phyloP scores from a whole-genome alignment of 2,113 vertebrate genomes.

The Nicator chloris region DNA sequence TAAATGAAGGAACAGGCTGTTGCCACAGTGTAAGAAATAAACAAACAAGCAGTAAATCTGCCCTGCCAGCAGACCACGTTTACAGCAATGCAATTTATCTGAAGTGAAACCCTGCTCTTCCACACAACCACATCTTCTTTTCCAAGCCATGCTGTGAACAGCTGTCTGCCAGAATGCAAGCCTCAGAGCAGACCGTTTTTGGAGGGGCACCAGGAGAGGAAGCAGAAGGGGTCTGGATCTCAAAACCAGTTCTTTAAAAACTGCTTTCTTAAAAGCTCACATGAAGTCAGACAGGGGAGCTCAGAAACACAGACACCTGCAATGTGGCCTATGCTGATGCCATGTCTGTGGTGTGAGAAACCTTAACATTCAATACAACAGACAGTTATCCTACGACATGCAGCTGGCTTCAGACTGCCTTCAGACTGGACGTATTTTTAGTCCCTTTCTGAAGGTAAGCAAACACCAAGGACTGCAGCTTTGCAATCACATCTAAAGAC shows the following conservation, averaged over 20 bases:
- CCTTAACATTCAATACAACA: neutral
- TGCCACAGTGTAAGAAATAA: neutral
- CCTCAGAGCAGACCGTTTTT: neutral
- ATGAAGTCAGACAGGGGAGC: neutral
- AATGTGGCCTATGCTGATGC: neutral
- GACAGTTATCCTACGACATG: neutral
- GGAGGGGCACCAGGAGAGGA: slow-evolving; percentile 1
- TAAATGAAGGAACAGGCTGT: neutral
- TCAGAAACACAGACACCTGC: neutral
- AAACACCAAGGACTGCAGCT: neutral
- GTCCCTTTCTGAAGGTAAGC: neutral
- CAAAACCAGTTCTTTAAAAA: neutral
- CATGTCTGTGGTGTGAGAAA: neutral
- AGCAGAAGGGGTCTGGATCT: slow-evolving; percentile 3
- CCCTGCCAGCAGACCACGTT: neutral
- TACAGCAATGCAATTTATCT: neutral
- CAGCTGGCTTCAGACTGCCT: neutral
- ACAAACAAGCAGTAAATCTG: neutral
- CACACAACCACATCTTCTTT: slow-evolving; percentile 24
- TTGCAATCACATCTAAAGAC: neutral
- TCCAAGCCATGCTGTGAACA: neutral
- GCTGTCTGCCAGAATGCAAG: neutral
- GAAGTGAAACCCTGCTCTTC: neutral
- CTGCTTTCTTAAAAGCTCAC: neutral
- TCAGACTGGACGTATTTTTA: neutral